Conservation (phyloP, 2,797 vertebrate species). For the Columba guinea region DNA sequence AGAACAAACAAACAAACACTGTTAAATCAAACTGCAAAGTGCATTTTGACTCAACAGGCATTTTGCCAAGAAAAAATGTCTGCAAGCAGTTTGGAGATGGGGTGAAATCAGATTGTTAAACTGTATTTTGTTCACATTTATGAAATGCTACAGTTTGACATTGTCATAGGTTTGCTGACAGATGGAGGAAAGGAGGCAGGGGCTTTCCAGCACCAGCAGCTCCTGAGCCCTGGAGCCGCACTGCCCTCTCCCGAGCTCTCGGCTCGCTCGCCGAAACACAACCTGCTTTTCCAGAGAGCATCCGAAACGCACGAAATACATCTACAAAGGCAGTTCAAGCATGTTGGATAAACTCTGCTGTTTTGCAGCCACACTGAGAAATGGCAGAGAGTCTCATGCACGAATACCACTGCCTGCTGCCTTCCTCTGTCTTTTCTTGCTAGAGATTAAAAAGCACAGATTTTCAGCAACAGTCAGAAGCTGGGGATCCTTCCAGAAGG, state of each 20-base stretch:
- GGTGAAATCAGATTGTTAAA: conserved; percentile 75
- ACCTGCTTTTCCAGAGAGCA: rapidly evolving
- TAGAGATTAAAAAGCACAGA: not conserved
- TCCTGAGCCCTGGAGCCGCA: conserved; percentile 17
- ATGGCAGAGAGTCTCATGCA: not conserved
- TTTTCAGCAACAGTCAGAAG: not conserved
- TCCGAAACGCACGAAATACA: not conserved
- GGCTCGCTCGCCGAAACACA: not conserved
- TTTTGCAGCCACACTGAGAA: not conserved
- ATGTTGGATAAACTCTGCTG: not conserved
- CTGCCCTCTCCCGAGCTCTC: conserved; percentile 56
- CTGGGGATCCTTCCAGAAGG: not conserved
- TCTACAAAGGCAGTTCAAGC: not conserved
- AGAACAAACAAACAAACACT: conserved; percentile 17
- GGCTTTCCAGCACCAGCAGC: not conserved
- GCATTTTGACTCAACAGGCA: conserved; percentile 54
- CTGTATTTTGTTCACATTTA: conserved; percentile 77
- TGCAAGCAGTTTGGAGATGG: conserved; percentile 61
- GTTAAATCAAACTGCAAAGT: not conserved
- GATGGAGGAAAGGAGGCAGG: not conserved
- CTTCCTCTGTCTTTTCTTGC: not conserved
- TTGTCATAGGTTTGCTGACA: conserved; percentile 43
- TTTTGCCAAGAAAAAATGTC: conserved; percentile 58
- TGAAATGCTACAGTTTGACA: conserved; percentile 73
- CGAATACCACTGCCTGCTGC: not conserved